Evolutionary conservation across 2,797 vertebrate species (phyloP), one percentile per base, ranked within the genome.

Genomic region (Enteromius treurensis): DNA sequence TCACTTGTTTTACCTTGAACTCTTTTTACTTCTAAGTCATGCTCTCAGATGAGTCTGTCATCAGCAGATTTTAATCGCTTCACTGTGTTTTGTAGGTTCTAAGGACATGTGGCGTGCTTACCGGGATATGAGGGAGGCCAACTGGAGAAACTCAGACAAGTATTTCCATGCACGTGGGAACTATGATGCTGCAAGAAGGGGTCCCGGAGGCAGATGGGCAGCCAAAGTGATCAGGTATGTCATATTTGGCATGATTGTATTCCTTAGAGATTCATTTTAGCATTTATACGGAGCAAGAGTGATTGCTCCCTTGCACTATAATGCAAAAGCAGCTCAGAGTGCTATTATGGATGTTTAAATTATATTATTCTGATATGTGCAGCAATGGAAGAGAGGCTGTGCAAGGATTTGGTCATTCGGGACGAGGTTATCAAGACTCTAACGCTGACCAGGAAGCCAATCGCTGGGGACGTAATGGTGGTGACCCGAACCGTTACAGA

Each of bases 401-500:
- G 1, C 91, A 92, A 19, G 0, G 32, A 29, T 1, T 13, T 0
- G 21, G 53, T 23, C 0, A 58, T 58, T 0, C 23, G 84, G 49
- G 92, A 34, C 85, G 11, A 0, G 89, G 88, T 0, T 23, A 4
- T 0, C 83, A 85, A 1, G 94, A 96, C 80, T 79, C 89, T 0
- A 77, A 0, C 0, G 86, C 79, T 0, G 94, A 95, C 87, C 93
- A 94, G 65, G 21, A 0, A 0, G 94, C 95, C 34, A 95, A 95
- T 8, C 0, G 0, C 1, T 92, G 91, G 91, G 93, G 91, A 60
- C 78, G 90, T 1, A 65, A 6, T 0, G 92, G 94, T 14, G 64
- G 83, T 0, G 70, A 95, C 60, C 93, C 94, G 78, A 93, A 94
- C 86, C 10, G 0, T 75, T 95, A 87, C 91, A 85, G 94, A 9